These are phyloP conservation scores for Denticeps clupeoides DNA, from an alignment of 2,797 vertebrate species.

Conservation along the genomic window DNA sequence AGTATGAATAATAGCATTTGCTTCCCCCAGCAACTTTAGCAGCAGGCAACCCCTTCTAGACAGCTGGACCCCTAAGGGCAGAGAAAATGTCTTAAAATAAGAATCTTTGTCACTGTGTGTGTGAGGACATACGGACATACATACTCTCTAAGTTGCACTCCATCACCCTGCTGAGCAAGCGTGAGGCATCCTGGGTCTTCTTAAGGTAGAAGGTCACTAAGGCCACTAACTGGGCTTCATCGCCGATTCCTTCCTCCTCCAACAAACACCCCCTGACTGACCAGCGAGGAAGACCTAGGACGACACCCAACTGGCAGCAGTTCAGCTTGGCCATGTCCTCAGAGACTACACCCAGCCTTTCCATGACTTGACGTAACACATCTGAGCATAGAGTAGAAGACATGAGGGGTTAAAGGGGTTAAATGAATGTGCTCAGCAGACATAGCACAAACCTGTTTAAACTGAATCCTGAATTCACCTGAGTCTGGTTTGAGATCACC, in stretches of 20 bases:
- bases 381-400: constrained; percentile 11
- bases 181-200: constrained; percentile 30
- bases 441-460: no score
- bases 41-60: constrained; percentile 33
- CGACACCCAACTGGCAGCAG: constrained; percentile 36
- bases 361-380: constrained; percentile 23
- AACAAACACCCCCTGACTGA: constrained; percentile 33
- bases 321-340: constrained; percentile 28
- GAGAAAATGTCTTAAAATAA: no score
- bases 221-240: constrained; percentile 33
- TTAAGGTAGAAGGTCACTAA: constrained; percentile 34
- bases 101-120: no score
- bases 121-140: background rate
- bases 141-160: constrained; percentile 27
- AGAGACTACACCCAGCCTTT: constrained; percentile 16
- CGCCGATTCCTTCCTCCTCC: constrained; percentile 30
- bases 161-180: constrained; percentile 28
- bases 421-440: no score
- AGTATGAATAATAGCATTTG: constrained; percentile 15
- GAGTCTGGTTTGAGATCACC: no score
- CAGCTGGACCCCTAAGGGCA: constrained; percentile 30
- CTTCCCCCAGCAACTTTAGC: constrained; percentile 34
- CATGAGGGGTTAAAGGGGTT: no score
- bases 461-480: no score
- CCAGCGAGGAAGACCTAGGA: constrained; percentile 30